Conservation (phyloP, 2,113 vertebrate genomes). For the Furnarius figulus region DNA sequence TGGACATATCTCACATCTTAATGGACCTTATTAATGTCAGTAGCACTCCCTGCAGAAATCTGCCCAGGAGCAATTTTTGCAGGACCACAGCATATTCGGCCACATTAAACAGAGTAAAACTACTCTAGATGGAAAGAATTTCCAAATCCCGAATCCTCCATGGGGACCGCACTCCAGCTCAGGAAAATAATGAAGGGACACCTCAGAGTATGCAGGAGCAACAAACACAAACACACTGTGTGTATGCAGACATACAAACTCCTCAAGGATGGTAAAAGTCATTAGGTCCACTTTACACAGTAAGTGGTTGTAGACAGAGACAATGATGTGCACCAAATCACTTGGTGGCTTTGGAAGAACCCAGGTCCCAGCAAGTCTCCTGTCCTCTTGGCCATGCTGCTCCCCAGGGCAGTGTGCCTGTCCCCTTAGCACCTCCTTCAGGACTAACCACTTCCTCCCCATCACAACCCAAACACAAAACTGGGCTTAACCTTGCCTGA, state of each 20-base stretch:
- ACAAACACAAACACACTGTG: not conserved
- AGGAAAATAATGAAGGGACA: not conserved
- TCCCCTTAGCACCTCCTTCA: not conserved
- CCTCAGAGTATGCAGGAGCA: not conserved
- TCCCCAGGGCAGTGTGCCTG: not conserved
- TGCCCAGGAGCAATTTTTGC: not conserved
- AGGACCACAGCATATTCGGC: not conserved
- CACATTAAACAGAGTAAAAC: not conserved
- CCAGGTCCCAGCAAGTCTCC: rapidly evolving
- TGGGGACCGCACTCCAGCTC: not conserved
- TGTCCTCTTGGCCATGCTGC: not conserved
- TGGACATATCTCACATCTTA: not conserved
- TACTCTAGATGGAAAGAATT: not conserved
- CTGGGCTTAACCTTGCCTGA: not conserved
- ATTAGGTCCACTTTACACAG: not conserved
- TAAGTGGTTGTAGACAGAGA: not conserved
- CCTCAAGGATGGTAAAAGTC: not conserved
- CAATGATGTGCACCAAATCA: rapidly evolving
- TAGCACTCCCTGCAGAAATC: not conserved
- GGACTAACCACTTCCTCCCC: not conserved
- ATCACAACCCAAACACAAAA: not conserved
- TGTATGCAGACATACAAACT: not conserved
- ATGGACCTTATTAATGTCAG: not conserved
- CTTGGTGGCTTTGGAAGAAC: not conserved
- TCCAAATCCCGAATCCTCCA: rapidly evolving